A percentile compares a stretch with the other conserved stretches of the same genome.
phyloP scores from a whole-genome alignment of 2,113 vertebrate species.

The Sisor rabdophorus region DNA sequence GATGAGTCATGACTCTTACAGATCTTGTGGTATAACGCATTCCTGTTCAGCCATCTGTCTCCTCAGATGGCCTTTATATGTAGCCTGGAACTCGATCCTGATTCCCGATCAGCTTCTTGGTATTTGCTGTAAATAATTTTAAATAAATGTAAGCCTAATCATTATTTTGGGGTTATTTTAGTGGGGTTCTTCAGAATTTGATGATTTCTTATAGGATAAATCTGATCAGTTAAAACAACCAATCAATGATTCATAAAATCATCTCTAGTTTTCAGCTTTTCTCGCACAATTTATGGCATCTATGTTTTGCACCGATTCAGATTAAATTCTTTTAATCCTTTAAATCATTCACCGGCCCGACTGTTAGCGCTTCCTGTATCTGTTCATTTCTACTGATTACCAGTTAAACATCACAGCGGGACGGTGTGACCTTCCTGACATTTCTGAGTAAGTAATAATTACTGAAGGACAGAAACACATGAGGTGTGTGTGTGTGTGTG shows the following conservation, averaged over 20 bases:
- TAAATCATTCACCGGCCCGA: neutral
- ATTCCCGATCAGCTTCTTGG: neutral
- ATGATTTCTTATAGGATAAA: neutral
- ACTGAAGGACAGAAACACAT: conserved; percentile 2
- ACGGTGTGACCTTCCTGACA: conserved; percentile 10
- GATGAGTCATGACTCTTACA: neutral
- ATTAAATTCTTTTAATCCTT: neutral
- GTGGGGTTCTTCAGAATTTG: too few species aligned
- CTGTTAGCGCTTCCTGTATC: conserved; percentile 10
- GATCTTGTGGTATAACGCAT: neutral
- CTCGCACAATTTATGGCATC: neutral
- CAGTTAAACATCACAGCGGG: conserved; percentile 15
- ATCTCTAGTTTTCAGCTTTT: neutral
- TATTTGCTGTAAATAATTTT: neutral
- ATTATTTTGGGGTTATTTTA: neutral
- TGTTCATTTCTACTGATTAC: neutral
- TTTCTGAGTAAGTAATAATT: conserved; percentile 29
- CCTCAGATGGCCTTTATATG: neutral
- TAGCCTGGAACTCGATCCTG: neutral
- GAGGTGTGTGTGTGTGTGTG: neutral
- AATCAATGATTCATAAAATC: neutral
- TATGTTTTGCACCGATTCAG: neutral
- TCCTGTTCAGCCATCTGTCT: conserved; percentile 1
- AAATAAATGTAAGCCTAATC: neutral
- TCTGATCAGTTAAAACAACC: neutral